These are phyloP conservation scores for Rhagologus leucostigma DNA, from an alignment of 2,113 vertebrate species.

Conservation along the genomic window DNA sequence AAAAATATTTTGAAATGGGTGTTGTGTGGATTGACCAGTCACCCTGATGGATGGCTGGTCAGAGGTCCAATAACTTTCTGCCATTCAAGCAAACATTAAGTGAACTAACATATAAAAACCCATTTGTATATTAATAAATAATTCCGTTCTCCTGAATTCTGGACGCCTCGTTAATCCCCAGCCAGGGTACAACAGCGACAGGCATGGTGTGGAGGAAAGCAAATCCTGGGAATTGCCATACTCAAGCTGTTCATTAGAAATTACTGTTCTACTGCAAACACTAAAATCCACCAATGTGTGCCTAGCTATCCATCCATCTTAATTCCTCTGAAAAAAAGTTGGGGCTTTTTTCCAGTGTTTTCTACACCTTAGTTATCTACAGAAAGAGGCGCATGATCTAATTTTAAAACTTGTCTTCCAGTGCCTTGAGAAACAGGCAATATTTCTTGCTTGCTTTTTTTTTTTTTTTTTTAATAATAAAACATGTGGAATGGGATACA, in stretches of 20 bases:
- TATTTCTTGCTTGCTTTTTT: neutral
- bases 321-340: neutral
- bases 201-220: neutral
- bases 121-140: no score
- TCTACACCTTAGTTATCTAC: neutral
- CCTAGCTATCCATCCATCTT: neutral
- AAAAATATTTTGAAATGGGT: no score
- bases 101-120: no score
- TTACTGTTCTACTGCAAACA: neutral
- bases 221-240: neutral
- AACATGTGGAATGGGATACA: neutral
- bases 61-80: no score
- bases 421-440: neutral
- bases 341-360: rapidly evolving
- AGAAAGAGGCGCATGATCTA: neutral
- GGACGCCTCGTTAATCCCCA: no score
- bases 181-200: no score
- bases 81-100: no score
- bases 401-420: neutral
- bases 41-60: no score
- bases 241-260: neutral
- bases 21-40: no score
- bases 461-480: neutral
- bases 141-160: no score
- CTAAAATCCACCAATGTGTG: neutral